Base-by-base conservation (phyloP, 2,888 invertebrate genomes). In the Metellina segmentata region DNA sequence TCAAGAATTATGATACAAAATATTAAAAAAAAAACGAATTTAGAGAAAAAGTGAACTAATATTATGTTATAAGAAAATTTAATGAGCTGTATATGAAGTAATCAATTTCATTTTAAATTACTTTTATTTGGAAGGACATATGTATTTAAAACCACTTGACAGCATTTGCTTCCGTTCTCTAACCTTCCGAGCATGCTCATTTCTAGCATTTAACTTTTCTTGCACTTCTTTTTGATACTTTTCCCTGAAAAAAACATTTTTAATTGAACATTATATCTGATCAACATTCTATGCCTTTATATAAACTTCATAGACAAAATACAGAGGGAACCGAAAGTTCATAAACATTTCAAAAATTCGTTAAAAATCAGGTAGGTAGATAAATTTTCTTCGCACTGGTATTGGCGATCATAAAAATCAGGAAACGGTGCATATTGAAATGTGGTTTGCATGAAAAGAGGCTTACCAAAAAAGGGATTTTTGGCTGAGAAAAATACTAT, bases 161-260 rank as follows among this genome's bases (percentile, higher is more conserved):
- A 83, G 20, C 91, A 91, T 91, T 86, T 91, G 77, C 72, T 93
- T 91, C 69, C 91, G 77, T 52, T 86, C 82, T 70, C 93, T 72
- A 49, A 93, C 93, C 88, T 93, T 93, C 34, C 85, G 90, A 51
- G 93, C 93, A 53, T 92, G 88, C 52, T 93, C 90, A 85, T 93
- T 87, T 79, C 86, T 49, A 34, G 88, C 85, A 69, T 91, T 89
- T 13, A 93, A 49, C 20, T 82, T 87, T 61, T 93, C 92, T 85
- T 90, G 91, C 16, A 93, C n/a, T 72, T 93, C 92, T 61, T 85
- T 89, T 34, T 93, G 70, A 83, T 92, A 87, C 74, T 93, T 90
- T 77, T 92, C 89, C 34, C 93, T 93, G 51, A 52, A 89, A 89
- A 81, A 83, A 74, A 6, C 7, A 48, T n/a, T 16, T n/a, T 20